A percentile compares a stretch with the other conserved stretches of the same genome.
These are phyloP conservation scores for Oscheius sp. DNA, from an alignment of 2,888 invertebrate genomes.

Conservation along the genomic window DNA sequence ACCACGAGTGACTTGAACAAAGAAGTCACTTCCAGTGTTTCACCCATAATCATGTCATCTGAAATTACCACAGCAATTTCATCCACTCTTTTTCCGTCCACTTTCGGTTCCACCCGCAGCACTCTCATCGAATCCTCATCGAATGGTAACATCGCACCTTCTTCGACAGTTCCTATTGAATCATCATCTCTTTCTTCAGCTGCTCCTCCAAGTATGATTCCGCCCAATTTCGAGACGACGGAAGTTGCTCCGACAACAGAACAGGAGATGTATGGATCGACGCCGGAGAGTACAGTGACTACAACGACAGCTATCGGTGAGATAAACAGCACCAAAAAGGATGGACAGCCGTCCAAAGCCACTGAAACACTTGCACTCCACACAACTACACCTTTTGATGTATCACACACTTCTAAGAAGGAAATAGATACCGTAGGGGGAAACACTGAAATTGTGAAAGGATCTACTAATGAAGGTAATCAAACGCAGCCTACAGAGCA, in stretches of 20 bases:
- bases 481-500: no score
- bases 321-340: constrained; percentile 4
- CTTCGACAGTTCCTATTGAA: not conserved
- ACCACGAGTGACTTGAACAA: constrained; percentile 13
- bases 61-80: not conserved
- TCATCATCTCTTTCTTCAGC: constrained; percentile 13
- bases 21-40: constrained; percentile 24
- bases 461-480: no score
- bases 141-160: constrained; percentile 9
- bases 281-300: not conserved
- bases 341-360: not conserved
- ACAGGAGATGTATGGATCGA: constrained; percentile 9
- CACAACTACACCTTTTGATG: no score
- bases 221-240: constrained; percentile 15
- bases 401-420: no score
- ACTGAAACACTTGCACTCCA: no score
- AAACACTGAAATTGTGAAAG: no score
- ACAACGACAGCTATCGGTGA: constrained; percentile 2
- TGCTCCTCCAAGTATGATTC: constrained; percentile 32
- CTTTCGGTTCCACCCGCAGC: not conserved
- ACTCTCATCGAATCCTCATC: not conserved
- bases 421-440: no score
- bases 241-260: constrained; percentile 7
- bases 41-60: not conserved
- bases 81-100: not conserved